phyloP scores from a whole-genome alignment of 2,797 vertebrate genomes.

The Chelonia mydas region DNA sequence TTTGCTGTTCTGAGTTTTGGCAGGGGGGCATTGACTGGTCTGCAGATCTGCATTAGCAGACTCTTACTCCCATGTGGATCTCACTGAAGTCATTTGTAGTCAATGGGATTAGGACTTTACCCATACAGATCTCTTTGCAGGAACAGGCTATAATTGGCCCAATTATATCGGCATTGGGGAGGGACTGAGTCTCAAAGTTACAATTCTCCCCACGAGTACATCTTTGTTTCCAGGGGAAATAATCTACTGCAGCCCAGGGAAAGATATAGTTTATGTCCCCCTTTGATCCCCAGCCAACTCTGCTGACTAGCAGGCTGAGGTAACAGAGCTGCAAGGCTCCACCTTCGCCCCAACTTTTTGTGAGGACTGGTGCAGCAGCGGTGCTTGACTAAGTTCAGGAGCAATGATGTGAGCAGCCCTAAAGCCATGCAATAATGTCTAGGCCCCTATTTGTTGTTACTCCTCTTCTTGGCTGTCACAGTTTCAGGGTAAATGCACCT shows the following conservation, averaged over 20 bases:
- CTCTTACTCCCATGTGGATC: neutral
- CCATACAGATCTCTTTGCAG: neutral
- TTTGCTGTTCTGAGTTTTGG: neutral
- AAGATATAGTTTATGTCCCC: neutral
- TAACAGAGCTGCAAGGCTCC: neutral
- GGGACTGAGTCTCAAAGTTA: neutral
- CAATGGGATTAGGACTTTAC: slow-evolving; percentile 24
- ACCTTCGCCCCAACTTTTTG: neutral
- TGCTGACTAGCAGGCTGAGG: neutral
- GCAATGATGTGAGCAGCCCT: neutral
- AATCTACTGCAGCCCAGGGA: neutral
- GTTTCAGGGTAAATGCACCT: neutral
- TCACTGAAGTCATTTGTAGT: neutral
- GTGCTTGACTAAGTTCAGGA: neutral
- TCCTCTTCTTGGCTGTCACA: neutral
- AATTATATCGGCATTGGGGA: neutral
- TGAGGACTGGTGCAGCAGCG: neutral
- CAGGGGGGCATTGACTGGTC: neutral
- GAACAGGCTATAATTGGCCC: slow-evolving; percentile 18
- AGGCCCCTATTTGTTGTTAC: neutral
- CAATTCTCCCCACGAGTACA: neutral
- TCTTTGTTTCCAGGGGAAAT: neutral
- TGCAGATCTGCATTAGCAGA: neutral
- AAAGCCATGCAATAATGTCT: neutral
- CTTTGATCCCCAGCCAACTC: neutral